Base-by-base conservation (phyloP, 2,113 vertebrate genomes). In the Rallus limicola region DNA sequence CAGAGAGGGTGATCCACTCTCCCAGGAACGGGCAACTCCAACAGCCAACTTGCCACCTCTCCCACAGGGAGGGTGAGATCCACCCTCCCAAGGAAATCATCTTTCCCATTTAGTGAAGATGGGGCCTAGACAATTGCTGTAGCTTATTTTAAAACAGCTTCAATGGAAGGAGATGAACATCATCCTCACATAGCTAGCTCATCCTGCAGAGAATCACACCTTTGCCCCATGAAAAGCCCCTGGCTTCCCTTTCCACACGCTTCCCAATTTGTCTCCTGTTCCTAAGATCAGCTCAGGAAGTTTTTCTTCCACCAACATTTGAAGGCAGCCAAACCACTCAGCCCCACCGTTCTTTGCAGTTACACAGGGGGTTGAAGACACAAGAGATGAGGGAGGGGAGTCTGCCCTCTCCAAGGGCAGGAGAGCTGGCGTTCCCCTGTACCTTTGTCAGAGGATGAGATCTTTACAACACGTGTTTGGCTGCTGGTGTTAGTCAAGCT, bases 61-160 rank as follows among this genome's bases (percentile, higher is more conserved):
- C 1, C 0, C 90, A 69, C 24, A 82, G 17, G 17, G 17, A 90
- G 58, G 48, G 76, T 33, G 36, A 63, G 36, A 36, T 65, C 86
- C 80, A 88, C 16, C 72, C 40, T 74, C 80, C 56, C 44, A 33
- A 70, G 63, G 83, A 52, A 52, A 76, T 34, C 1, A 79, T 60
- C 38, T 64, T 94, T 71, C 19, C 69, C 46, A 81, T 84, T 81
- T 81, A 67, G 77, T 50, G 15, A 82, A 78, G 60, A 92, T 7
- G 71, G 48, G 86, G 44, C 50, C 64, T 55, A 70, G 28, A 65
- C 48, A 95, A 79, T 53, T 60, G 88, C 33, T 56, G 63, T 13
- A 86, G 36, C 44, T 88, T 84, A 71, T 91, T 89, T 55, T 59
- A 79, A 86, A 97, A 36, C 55, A 83, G 52, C 48, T 88, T 71